Conservation (phyloP, 2,797 vertebrate species). For the Salarias fasciatus region DNA sequence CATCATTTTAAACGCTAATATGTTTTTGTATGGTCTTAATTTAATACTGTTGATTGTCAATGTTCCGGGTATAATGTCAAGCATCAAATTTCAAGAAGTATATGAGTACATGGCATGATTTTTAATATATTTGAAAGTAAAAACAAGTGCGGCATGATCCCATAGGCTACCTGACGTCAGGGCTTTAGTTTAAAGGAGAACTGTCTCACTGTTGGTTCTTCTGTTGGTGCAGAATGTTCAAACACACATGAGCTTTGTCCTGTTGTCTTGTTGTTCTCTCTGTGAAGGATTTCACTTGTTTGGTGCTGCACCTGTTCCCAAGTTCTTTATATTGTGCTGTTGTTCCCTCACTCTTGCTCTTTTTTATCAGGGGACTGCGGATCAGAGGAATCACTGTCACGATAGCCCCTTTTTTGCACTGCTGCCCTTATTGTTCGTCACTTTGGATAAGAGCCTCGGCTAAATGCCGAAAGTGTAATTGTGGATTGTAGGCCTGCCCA, state of each 20-base stretch:
- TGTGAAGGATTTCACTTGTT: constrained; percentile 34
- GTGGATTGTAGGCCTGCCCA: constrained; percentile 71
- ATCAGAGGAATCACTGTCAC: constrained; percentile 62
- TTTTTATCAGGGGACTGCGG: constrained; percentile 39
- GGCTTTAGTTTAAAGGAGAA: too few relatives aligned
- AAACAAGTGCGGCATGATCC: too few relatives aligned
- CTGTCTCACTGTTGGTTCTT: constrained; percentile 9
- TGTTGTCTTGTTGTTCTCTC: constrained; percentile 18
- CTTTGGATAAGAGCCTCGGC: constrained; percentile 64
- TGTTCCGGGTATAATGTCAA: not conserved
- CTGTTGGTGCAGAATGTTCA: constrained; percentile 21
- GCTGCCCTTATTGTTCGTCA: constrained; percentile 60
- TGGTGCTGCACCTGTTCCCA: constrained; percentile 55
- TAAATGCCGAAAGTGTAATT: constrained; percentile 76
- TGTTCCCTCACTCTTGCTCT: constrained; percentile 22
- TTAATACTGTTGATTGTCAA: not conserved
- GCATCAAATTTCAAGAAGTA: not conserved
- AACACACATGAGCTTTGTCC: constrained; percentile 25
- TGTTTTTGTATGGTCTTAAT: not conserved
- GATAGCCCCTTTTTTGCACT: constrained; percentile 28
- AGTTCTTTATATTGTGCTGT: constrained; percentile 33
- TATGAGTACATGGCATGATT: not conserved
- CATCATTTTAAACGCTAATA: not conserved
- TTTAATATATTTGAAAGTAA: not conserved
- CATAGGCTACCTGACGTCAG: too few relatives aligned